Evolutionary conservation across 2,797 vertebrate species (phyloP), one percentile per base, ranked within the genome.

Genomic region (Taenioides sp.): DNA sequence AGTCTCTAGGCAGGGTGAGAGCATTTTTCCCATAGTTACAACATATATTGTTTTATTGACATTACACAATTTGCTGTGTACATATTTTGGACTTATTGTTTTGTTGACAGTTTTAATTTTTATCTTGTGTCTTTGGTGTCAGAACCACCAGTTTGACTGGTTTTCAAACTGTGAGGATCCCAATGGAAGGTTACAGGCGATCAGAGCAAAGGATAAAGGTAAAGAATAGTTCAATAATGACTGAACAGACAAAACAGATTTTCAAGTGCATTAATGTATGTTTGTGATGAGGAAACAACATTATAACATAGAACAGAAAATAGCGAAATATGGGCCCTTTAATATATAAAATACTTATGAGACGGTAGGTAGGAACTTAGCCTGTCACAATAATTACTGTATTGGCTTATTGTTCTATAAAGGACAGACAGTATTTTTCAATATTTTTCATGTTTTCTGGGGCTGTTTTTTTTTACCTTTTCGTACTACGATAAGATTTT

Each of bases 181-280:
- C 0, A 69, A 71, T 1, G 83, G 88, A 71, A 92, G 87, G 88
- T 88, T 86, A 63, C 93, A 92, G 37, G 90, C 95, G 82, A 94
- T 98, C 79, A 89, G 87, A 91, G 95, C 92, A 0, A 92, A 95
- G 69, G 96, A 98, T 88, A 97, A 95, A 96, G 94, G 97, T 96
- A 81, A 47, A 47, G 14, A 47, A 1, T 87, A 18, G 10, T 28
- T 28, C 62, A n/a, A n/a, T 0, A 34, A 65, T 50, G 12, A 23
- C 0, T n/a, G 3, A 62, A 37, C 5, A 37, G 34, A 37, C 34
- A 37, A 37, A 37, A 10, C 23, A 28, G 28, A 14, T 23, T n/a
- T 77, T 52, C 6, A 50, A 20, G 50, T n/a, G 17, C 18, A 52
- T 20, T 14, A 18, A n/a, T n/a, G n/a, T n/a, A n/a, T n/a, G n/a